A percentile compares a stretch with the other conserved stretches of the same genome.
These are phyloP conservation scores for Lasioglossum zephyrum DNA, from an alignment of 2,888 invertebrate genomes.

Conservation along the genomic window DNA sequence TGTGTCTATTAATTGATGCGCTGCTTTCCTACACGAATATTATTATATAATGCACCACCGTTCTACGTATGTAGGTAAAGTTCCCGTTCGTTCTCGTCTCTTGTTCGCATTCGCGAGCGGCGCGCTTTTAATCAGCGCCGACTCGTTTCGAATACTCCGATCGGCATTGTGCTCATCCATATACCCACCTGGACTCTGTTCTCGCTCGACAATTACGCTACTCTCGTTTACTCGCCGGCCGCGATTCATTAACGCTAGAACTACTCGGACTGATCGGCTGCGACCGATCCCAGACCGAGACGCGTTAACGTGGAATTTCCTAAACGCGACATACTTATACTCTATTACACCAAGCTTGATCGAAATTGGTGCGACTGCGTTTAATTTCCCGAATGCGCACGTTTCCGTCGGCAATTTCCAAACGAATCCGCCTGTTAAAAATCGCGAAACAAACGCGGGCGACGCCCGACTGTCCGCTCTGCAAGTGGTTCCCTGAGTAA, in stretches of 20 bases:
- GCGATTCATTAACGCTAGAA: background rate
- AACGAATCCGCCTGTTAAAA: background rate
- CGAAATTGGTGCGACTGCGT: background rate
- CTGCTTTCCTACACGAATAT: conserved; percentile 29
- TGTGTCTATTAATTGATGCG: conserved; percentile 34
- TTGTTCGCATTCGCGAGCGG: background rate
- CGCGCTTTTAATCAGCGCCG: background rate
- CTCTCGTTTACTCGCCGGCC: background rate
- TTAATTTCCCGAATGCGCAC: background rate
- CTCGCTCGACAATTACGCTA: conserved; percentile 5
- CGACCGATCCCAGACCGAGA: background rate
- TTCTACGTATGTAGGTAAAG: background rate
- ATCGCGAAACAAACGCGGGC: background rate
- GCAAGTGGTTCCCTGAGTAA: conserved; percentile 3
- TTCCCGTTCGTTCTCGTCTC: conserved; percentile 8
- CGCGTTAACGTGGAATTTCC: background rate
- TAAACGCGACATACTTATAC: background rate
- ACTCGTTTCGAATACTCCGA: conserved; percentile 12
- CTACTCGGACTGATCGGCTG: background rate
- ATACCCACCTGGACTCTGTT: conserved; percentile 25
- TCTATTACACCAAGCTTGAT: background rate
- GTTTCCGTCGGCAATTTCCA: background rate
- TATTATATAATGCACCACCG: conserved; percentile 28
- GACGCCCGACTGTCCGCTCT: background rate
- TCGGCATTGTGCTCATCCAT: conserved; percentile 5